A percentile compares a stretch with the other conserved stretches of the same genome.
These are phyloP conservation scores for Actinia tenebrosa DNA, from an alignment of 64 coral and sea anemone species.

Conservation along the genomic window DNA sequence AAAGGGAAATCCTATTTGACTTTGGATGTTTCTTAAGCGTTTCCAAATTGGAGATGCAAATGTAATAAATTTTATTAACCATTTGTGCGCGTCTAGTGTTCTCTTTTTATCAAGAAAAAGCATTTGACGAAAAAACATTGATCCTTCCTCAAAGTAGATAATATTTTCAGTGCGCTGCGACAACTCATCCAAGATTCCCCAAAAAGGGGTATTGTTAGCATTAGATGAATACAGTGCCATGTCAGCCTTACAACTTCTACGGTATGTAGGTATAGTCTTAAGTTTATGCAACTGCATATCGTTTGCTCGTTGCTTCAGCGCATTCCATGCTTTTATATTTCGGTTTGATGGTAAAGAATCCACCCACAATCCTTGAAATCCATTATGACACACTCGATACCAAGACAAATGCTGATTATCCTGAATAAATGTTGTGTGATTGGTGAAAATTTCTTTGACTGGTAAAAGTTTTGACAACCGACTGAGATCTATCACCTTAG, in stretches of 20 bases:
- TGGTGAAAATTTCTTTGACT: conserved; percentile 68
- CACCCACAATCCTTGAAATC: conserved; percentile 59
- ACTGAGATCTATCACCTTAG: conserved; percentile 75
- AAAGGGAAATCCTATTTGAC: conserved; percentile 41
- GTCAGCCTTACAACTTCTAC: conserved; percentile 51
- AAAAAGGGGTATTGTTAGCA: conserved; percentile 29
- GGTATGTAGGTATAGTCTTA: conserved; percentile 43
- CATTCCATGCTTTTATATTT: conserved; percentile 41
- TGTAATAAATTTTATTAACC: conserved; percentile 65
- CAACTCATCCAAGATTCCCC: conserved; percentile 82
- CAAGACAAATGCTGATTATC: conserved; percentile 33
- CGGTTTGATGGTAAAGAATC: conserved; percentile 49
- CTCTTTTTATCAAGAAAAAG: conserved; percentile 54
- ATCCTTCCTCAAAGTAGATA: conserved; percentile 89
- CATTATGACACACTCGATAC: conserved; percentile 78
- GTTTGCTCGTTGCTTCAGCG: conserved; percentile 1
- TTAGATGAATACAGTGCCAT: neutral
- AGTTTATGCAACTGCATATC: neutral
- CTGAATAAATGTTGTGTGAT: conserved; percentile 53
- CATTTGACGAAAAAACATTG: conserved; percentile 64
- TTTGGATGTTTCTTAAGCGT: conserved; percentile 13
- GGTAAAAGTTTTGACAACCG: conserved; percentile 60
- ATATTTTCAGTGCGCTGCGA: conserved; percentile 49
- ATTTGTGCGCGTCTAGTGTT: conserved; percentile 62
- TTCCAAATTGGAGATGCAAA: conserved; percentile 54